Evolutionary conservation across 1,140 invertebrate species (phyloP).

Genomic region (Whitmania pigra): DNA sequence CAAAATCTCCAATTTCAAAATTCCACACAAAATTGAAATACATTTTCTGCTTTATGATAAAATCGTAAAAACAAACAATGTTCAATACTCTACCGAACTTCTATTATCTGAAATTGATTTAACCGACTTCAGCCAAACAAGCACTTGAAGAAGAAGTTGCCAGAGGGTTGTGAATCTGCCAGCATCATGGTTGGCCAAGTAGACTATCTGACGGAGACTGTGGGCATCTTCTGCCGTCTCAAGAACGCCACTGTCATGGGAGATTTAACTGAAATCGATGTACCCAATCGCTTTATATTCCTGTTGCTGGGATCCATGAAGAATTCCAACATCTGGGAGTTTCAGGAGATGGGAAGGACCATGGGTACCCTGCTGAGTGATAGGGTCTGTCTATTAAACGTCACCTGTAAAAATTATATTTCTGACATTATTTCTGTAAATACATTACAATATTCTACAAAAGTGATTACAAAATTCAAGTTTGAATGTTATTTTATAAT

Average conservation of each 20-base stretch:
- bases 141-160: slow-evolving; percentile 38
- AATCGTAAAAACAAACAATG: background rate
- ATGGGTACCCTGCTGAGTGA: slow-evolving; percentile 38
- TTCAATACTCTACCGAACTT: background rate
- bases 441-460: no score
- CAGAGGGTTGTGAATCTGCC: slow-evolving; percentile 36
- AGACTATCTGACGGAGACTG: slow-evolving; percentile 31
- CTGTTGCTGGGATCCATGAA: slow-evolving; percentile 71
- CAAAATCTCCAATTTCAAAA: background rate
- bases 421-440: no score
- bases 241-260: slow-evolving; percentile 29
- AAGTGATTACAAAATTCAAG: no score
- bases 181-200: slow-evolving; percentile 39
- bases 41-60: background rate
- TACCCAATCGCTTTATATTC: slow-evolving; percentile 53
- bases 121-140: slow-evolving; percentile 24
- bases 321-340: slow-evolving; percentile 57
- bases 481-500: no score
- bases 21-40: background rate
- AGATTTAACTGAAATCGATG: slow-evolving; percentile 38
- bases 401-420: background rate
- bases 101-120: background rate
- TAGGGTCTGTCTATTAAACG: slow-evolving; percentile 37
- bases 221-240: slow-evolving; percentile 36
- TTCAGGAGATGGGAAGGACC: slow-evolving; percentile 35